Base-by-base conservation (phyloP, 35 echinoderm and acorn worm species). In the Diadema setosum region DNA sequence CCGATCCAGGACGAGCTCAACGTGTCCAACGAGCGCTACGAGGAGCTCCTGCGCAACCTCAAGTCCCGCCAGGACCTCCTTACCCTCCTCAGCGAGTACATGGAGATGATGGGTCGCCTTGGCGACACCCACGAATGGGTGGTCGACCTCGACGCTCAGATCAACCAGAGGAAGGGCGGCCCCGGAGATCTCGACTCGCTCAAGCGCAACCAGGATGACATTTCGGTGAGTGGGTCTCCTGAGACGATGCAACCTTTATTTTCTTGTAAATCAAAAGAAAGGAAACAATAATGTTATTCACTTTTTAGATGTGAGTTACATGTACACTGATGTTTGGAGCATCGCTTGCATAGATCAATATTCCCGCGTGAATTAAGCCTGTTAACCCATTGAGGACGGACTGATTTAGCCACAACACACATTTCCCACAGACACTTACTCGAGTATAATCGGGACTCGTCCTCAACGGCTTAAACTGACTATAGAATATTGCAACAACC, bases 51-150 rank as follows among this genome's bases (percentile, higher is more conserved):
- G 7, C 44, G 60, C 20, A 84, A 90, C 15, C 80, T 99, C 42
- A 82, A 70, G 29, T 81, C 85, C 45, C 85, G 96, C 15, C 45
- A 81, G 21, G 95, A 94, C 21, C 91, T 87, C 9, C 83, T 99
- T 57, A 65, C 87, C 11, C 92, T 99, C 12, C 86, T 95, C 52
- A 87, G 84, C 26, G 92, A 92, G 61, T 94, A 94, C 85, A 67
- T 90, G 46, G 73, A 88, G 17, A 55, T 94, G 5, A 90, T 87
- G n/a, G 76, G 56, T 2, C 85, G 94, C 26, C 80, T 99, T 43
- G 87, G 74, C 17, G 86, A 89, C 35, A 94, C 80, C 2, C 86
- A 86, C 20, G 96, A 99, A n/a, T 94, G 89, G 85, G 63, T 94
- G 17, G 42, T 81, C 35, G 52, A 82, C 2, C 81, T 94, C 33